Conservation (phyloP, 2,797 vertebrate species). For the Diplodus puntazzo region DNA sequence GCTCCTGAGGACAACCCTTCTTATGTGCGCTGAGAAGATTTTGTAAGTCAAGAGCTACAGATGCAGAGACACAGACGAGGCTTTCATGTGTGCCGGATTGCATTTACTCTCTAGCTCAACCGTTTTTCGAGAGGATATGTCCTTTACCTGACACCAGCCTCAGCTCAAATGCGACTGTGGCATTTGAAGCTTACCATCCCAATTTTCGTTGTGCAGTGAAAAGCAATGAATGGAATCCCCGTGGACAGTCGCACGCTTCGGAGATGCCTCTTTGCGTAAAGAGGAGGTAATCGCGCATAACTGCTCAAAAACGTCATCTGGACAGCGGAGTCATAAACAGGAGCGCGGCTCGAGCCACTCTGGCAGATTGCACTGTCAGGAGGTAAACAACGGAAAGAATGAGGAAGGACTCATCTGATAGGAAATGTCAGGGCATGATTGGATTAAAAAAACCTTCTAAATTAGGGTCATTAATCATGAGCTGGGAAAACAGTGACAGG, state of each 20-base stretch:
- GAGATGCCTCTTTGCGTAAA: constrained; percentile 64
- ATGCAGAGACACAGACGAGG: constrained; percentile 32
- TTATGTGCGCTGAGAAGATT: constrained; percentile 47
- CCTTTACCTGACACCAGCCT: constrained; percentile 63
- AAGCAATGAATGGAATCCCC: constrained; percentile 62
- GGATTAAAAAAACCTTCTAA: constrained; percentile 76
- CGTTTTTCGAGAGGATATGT: constrained; percentile 54
- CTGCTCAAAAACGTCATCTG: constrained; percentile 69
- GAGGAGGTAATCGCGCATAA: constrained; percentile 70
- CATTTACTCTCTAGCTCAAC: constrained; percentile 48
- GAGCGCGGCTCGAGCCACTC: constrained; percentile 49
- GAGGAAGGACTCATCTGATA: constrained; percentile 77
- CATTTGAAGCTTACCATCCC: constrained; percentile 54
- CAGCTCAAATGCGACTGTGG: constrained; percentile 36
- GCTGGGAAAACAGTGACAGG: constrained; percentile 74
- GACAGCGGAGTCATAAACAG: constrained; percentile 68
- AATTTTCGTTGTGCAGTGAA: constrained; percentile 47
- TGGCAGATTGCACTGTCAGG: constrained; percentile 74
- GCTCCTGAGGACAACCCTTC: constrained; percentile 52
- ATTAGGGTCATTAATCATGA: constrained; percentile 87
- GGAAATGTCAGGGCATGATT: constrained; percentile 84
- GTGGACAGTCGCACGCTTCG: constrained; percentile 43
- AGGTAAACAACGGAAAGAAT: constrained; percentile 77
- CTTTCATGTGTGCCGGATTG: constrained; percentile 57
- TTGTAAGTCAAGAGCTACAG: constrained; percentile 57